Evolutionary conservation across 2,113 vertebrate species (phyloP).

Genomic region (Axis porcinus): DNA sequence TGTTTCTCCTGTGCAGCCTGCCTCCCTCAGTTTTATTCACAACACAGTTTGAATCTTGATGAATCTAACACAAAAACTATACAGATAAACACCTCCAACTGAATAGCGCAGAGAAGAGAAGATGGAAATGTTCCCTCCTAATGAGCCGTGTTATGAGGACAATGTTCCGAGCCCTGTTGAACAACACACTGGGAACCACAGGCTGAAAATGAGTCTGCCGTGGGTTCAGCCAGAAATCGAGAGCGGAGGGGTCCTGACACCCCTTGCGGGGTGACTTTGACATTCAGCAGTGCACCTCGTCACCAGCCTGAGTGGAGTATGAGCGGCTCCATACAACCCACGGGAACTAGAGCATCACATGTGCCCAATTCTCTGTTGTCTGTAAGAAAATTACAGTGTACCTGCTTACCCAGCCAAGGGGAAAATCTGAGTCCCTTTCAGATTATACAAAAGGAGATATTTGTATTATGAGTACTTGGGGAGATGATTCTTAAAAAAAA

Average conservation of each 20-base stretch:
- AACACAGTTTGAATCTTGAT: not conserved
- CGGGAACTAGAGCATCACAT: accelerated
- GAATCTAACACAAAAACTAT: not conserved
- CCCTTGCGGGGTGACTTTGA: not conserved
- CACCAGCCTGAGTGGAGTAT: accelerated
- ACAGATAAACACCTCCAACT: not conserved
- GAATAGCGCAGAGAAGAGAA: not conserved
- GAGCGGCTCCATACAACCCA: accelerated
- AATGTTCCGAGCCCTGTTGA: not conserved
- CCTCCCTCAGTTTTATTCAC: not conserved
- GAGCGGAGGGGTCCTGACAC: not conserved
- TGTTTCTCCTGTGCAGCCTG: not conserved
- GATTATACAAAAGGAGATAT: not conserved
- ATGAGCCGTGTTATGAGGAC: not conserved
- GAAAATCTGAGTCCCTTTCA: not conserved
- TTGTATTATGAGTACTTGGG: not conserved
- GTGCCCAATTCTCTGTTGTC: not conserved
- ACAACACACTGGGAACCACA: not conserved
- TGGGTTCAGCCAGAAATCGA: not conserved
- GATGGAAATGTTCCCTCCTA: not conserved
- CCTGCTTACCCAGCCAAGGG: not conserved
- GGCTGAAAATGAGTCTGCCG: not conserved
- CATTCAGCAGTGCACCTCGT: accelerated
- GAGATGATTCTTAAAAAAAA: not conserved
- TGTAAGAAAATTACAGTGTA: not conserved